These are phyloP conservation scores for Gallinago jamesoni DNA, from an alignment of 2,113 vertebrate genomes.

Conservation along the genomic window DNA sequence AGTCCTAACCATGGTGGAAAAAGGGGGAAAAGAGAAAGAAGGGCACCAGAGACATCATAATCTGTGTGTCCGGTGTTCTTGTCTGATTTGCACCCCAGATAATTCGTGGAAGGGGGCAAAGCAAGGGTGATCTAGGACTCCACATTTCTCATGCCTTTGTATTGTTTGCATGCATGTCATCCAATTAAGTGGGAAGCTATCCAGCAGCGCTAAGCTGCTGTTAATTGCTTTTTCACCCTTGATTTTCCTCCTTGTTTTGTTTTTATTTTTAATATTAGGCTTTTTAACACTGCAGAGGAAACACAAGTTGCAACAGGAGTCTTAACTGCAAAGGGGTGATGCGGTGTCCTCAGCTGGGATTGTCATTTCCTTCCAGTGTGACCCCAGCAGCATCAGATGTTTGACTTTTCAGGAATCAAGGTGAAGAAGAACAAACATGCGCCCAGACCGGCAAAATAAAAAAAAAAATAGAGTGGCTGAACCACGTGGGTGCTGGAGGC, in stretches of 20 bases:
- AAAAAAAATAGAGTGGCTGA: not conserved
- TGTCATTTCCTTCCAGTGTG: slow-evolving; percentile 80
- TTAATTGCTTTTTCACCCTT: not conserved
- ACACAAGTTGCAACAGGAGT: not conserved
- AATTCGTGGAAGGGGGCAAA: not conserved
- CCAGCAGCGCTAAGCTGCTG: not conserved
- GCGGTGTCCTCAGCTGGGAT: slow-evolving; percentile 77
- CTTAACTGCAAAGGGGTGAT: slow-evolving; percentile 51
- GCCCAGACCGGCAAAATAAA: not conserved
- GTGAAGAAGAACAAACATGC: slow-evolving; percentile 82
- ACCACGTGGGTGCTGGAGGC: not conserved
- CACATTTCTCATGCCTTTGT: not conserved
- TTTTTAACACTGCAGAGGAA: not conserved
- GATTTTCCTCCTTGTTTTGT: not conserved
- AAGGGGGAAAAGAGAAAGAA: not conserved
- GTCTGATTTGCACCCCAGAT: not conserved
- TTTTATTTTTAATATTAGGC: not conserved
- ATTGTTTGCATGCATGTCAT: not conserved
- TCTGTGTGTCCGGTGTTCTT: not conserved
- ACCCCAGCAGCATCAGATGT: slow-evolving; percentile 71
- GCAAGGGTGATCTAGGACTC: not conserved
- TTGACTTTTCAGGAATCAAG: slow-evolving; percentile 79
- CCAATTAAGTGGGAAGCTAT: not conserved
- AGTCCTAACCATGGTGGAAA: not conserved
- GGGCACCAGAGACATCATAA: not conserved